Conservation (phyloP, 2,888 invertebrate species). For the Prosopocoilus inquinatus region DNA sequence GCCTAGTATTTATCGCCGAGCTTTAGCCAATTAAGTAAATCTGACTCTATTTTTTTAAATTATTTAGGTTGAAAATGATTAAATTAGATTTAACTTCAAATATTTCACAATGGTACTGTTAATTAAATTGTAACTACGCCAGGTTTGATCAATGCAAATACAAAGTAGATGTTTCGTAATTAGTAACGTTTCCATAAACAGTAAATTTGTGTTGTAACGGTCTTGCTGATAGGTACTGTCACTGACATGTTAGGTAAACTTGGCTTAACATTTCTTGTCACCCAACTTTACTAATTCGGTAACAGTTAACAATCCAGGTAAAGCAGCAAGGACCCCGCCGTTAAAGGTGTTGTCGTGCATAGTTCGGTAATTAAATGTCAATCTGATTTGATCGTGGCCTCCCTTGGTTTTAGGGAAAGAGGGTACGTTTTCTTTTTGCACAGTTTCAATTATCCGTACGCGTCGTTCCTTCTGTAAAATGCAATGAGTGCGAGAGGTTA, state of each 20-base stretch:
- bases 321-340: constrained; percentile 1
- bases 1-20: no score
- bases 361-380: constrained; percentile 27
- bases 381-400: constrained; percentile 18
- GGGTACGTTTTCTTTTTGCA: constrained; percentile 7
- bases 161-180: no score
- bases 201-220: no score
- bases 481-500: constrained; percentile 19
- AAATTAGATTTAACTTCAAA: no score
- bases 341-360: constrained; percentile 18
- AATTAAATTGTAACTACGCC: no score
- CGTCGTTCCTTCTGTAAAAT: constrained; percentile 5
- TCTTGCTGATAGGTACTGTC: constrained; percentile 7
- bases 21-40: no score
- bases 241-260: neutral
- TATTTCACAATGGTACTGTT: no score
- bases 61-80: no score
- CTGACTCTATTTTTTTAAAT: no score
- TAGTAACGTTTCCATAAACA: no score
- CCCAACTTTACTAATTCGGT: constrained; percentile 11
- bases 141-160: no score
- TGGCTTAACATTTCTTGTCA: constrained; percentile 8
- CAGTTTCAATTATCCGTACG: constrained; percentile 16
- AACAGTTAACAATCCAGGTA: constrained; percentile 16
- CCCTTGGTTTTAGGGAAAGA: neutral